Conservation (phyloP, 2,113 vertebrate genomes). For the Sarotherodon lohbergeri region DNA sequence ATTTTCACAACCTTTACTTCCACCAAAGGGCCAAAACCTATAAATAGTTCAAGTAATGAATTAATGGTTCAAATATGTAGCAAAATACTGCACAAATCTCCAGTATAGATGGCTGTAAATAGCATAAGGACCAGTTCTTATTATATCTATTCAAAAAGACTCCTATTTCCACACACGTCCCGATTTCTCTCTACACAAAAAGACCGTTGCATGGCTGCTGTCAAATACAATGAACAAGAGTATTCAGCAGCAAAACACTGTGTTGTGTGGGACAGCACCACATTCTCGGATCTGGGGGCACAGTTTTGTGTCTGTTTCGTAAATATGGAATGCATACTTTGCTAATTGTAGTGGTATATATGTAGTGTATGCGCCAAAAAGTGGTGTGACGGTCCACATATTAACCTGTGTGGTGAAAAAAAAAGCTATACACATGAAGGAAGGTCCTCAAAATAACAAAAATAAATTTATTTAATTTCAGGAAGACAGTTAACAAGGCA, state of each 20-base stretch:
- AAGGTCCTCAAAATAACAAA: constrained; percentile 19
- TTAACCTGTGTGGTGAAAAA: background rate
- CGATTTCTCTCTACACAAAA: constrained; percentile 1
- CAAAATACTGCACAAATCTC: background rate
- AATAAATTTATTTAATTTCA: constrained; percentile 52
- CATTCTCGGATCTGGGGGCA: constrained; percentile 46
- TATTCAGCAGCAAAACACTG: constrained; percentile 36
- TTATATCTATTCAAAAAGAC: background rate
- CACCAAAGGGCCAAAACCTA: too few relatives aligned
- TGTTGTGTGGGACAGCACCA: constrained; percentile 32
- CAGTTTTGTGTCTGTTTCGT: constrained; percentile 12
- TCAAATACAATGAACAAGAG: constrained; percentile 33
- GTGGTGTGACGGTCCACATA: background rate
- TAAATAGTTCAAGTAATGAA: background rate
- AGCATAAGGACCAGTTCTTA: background rate
- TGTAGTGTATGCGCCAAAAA: background rate
- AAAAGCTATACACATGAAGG: background rate
- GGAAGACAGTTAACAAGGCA: constrained; percentile 65
- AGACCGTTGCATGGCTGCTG: constrained; percentile 11
- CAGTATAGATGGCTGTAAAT: background rate
- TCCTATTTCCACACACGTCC: background rate
- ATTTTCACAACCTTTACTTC: background rate
- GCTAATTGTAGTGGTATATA: background rate
- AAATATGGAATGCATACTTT: constrained; percentile 31
- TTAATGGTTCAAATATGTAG: background rate